Conservation (phyloP, 2,888 invertebrate species). For the Lithophane socia region DNA sequence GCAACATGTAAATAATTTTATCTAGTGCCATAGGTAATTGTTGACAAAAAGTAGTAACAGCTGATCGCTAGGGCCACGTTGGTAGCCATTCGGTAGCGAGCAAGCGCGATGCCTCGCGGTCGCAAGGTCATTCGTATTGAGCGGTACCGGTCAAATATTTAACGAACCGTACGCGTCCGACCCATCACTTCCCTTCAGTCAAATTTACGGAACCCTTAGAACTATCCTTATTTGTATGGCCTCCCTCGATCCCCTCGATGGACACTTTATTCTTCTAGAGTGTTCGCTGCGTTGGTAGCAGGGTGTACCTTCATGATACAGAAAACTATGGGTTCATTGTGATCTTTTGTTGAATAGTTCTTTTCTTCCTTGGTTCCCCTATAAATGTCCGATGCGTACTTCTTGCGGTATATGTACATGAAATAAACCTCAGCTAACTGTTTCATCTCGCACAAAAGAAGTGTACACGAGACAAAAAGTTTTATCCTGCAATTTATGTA, state of each 20-base stretch:
- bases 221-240: conserved; percentile 45
- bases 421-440: conserved; percentile 25
- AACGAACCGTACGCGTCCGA: conserved; percentile 71
- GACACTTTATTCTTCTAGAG: conserved; percentile 4
- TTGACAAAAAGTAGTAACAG: conserved; percentile 74
- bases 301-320: conserved; percentile 9
- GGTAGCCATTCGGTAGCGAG: conserved; percentile 75
- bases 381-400: conserved; percentile 53
- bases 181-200: conserved; percentile 63
- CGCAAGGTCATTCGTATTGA: conserved; percentile 84
- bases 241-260: conserved; percentile 5
- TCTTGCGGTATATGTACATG: conserved; percentile 27
- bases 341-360: conserved; percentile 72
- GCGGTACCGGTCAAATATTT: conserved; percentile 82
- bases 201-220: conserved; percentile 57
- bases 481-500: conserved; percentile 5
- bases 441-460: conserved; percentile 21
- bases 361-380: conserved; percentile 67
- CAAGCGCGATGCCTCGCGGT: conserved; percentile 76
- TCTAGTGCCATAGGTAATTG: conserved; percentile 47
- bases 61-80: conserved; percentile 76
- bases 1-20: not conserved
- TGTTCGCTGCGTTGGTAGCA: conserved; percentile 13
- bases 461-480: conserved; percentile 5
- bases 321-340: conserved; percentile 38